Conservation (phyloP, 2,888 invertebrate genomes). For the Hanleya hanleyi region DNA sequence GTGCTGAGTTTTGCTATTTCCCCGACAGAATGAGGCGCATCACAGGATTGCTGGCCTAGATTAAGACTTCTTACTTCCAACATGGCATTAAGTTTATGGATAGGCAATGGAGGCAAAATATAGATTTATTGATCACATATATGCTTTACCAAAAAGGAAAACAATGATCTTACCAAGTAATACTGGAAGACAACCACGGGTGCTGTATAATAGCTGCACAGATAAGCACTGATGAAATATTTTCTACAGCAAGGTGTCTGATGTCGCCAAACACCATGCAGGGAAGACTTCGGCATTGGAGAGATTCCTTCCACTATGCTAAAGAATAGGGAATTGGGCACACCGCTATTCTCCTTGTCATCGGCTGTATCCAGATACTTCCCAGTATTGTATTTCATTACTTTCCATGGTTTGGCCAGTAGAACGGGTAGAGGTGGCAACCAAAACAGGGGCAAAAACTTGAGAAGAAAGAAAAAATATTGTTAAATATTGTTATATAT, state of each 20-base stretch:
- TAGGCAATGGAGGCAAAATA: too few relatives aligned
- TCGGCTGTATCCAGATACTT: neutral
- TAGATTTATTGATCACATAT: too few relatives aligned
- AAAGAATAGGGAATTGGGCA: neutral
- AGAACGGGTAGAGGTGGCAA: neutral
- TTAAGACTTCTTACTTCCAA: too few relatives aligned
- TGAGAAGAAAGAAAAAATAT: neutral
- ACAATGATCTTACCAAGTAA: slow-evolving; percentile 2
- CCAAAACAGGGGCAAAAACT: slow-evolving; percentile 2
- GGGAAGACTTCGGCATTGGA: neutral
- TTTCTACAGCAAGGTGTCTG: neutral
- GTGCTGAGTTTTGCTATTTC: too few relatives aligned
- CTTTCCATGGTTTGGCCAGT: neutral
- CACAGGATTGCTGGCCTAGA: too few relatives aligned
- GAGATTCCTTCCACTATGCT: neutral
- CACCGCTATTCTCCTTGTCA: neutral
- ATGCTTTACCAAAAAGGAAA: too few relatives aligned
- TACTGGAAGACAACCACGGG: neutral
- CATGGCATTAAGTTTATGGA: too few relatives aligned
- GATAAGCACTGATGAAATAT: neutral
- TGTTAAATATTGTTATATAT: neutral
- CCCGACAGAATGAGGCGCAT: too few relatives aligned
- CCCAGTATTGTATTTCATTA: neutral
- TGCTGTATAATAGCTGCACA: neutral
- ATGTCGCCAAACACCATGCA: neutral